Evolutionary conservation across 2,888 invertebrate species (phyloP), one percentile per base, ranked within the genome.

Genomic region (Brenthis ino): DNA sequence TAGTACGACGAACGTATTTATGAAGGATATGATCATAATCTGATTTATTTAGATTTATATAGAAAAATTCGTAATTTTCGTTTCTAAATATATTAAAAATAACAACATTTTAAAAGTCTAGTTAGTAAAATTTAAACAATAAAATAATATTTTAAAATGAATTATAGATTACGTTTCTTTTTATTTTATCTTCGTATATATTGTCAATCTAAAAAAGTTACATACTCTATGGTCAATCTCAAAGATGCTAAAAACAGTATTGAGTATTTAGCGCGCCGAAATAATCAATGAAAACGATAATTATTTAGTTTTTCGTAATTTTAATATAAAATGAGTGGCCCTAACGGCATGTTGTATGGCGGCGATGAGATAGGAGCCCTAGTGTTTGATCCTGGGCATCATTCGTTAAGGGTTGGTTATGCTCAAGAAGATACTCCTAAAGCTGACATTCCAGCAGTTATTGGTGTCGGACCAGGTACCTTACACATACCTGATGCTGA

Each of bases 341-440:
- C 93, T 3, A 92, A 92, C 72, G 95, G 96, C 72, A 97, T 97
- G 96, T 83, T 97, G 68, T 97, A 97, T 77, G 97, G 97, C n/a
- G 97, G 97, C 47, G 99, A 99, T 93, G 99, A 99, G 88, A 99
- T 99, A 74, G 99, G 99, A 12, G 99, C 99, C 0, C 86, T 99
- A 74, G 99, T 99, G 48, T 99, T 99, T 82, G 99, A 99, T 87
- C 96, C 99, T 11, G 99, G 92, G 0, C 91, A 92, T 73, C 91
- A 93, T 82, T 96, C 97, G 0, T 89, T 98, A 65, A 94, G 98
- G 68, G 97, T 97, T 61, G 99, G 98, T 66, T 99, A 98, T 93
- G 98, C 98, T 11, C 98, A 99, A 80, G 99, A 99, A 86, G 99
- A 99, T 85, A 97, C 98, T n/a, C 99, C 99, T 3, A 99, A 99